Percentiles rank a stretch among this genome's conserved stretches.
These are phyloP conservation scores for Bombylius discolor DNA, from an alignment of 2,888 invertebrate species.

Conservation along the genomic window DNA sequence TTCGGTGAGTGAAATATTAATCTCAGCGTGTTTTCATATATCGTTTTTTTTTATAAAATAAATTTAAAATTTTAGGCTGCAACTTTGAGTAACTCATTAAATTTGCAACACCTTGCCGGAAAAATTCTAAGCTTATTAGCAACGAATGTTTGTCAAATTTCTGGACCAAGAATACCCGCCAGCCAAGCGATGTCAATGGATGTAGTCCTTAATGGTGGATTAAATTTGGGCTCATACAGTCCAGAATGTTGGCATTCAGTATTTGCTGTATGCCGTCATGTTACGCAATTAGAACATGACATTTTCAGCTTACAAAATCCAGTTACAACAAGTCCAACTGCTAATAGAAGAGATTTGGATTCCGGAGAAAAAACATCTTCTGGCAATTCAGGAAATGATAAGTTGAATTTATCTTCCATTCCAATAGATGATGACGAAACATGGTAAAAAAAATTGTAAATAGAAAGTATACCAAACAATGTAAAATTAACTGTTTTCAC, in stretches of 20 bases:
- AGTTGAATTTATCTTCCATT: slow-evolving; percentile 46
- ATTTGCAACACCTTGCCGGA: slow-evolving; percentile 80
- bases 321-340: slow-evolving; percentile 29
- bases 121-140: slow-evolving; percentile 77
- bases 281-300: slow-evolving; percentile 81
- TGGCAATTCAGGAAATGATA: slow-evolving; percentile 40
- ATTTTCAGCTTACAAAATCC: slow-evolving; percentile 66
- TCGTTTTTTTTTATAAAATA: too few species aligned
- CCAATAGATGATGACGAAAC: slow-evolving; percentile 62
- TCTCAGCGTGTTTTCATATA: too few species aligned
- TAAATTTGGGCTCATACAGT: slow-evolving; percentile 85
- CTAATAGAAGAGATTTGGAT: slow-evolving; percentile 30
- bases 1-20: slow-evolving; percentile 40
- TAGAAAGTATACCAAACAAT: not conserved
- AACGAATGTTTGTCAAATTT: slow-evolving; percentile 74
- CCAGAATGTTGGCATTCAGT: slow-evolving; percentile 94
- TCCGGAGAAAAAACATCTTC: slow-evolving; percentile 27
- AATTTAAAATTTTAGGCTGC: slow-evolving; percentile 49
- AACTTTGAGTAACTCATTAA: slow-evolving; percentile 73
- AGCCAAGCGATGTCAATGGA: slow-evolving; percentile 89
- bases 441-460: slow-evolving; percentile 42
- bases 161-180: slow-evolving; percentile 64
- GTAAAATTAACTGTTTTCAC: slow-evolving; percentile 19
- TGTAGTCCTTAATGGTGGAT: slow-evolving; percentile 71
- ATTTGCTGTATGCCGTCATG: slow-evolving; percentile 85